These are phyloP conservation scores for Drosophila paranaensis DNA, from an alignment of 2,888 invertebrate genomes.

Conservation along the genomic window DNA sequence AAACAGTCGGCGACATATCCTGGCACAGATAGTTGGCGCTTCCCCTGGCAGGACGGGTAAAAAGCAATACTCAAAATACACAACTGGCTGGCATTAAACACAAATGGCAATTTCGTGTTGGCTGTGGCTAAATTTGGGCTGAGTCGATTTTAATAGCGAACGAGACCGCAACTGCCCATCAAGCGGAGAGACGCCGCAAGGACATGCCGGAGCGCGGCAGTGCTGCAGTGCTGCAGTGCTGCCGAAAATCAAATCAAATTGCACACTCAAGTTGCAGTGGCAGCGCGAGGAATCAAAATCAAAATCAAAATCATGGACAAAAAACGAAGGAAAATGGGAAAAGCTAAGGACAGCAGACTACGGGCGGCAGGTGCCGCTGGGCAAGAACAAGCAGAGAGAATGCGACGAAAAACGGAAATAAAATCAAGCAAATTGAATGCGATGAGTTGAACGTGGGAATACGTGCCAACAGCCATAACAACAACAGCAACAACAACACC, in stretches of 20 bases:
- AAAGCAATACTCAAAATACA: constrained; percentile 48
- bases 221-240: constrained; percentile 52
- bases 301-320: constrained; percentile 20
- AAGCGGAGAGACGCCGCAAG: constrained; percentile 51
- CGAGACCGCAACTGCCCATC: constrained; percentile 60
- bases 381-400: constrained; percentile 25
- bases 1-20: constrained; percentile 61
- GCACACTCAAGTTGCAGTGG: constrained; percentile 77
- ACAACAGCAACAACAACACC: constrained; percentile 12
- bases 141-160: constrained; percentile 56
- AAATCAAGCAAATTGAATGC: constrained; percentile 77
- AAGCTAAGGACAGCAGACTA: constrained; percentile 7
- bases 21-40: constrained; percentile 48
- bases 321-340: constrained; percentile 13
- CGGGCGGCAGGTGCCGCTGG: constrained; percentile 50
- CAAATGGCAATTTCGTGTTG: constrained; percentile 73
- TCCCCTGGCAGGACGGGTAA: constrained; percentile 20
- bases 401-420: constrained; percentile 63
- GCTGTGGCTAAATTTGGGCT: constrained; percentile 45
- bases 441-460: constrained; percentile 75
- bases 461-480: constrained; percentile 68
- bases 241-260: constrained; percentile 78
- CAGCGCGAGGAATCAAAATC: constrained; percentile 61
- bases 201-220: constrained; percentile 53
- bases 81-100: constrained; percentile 67